Evolutionary conservation across 2,888 invertebrate genomes (phyloP), one percentile per base, ranked within the genome.

Genomic region (Apotomis turbidana): DNA sequence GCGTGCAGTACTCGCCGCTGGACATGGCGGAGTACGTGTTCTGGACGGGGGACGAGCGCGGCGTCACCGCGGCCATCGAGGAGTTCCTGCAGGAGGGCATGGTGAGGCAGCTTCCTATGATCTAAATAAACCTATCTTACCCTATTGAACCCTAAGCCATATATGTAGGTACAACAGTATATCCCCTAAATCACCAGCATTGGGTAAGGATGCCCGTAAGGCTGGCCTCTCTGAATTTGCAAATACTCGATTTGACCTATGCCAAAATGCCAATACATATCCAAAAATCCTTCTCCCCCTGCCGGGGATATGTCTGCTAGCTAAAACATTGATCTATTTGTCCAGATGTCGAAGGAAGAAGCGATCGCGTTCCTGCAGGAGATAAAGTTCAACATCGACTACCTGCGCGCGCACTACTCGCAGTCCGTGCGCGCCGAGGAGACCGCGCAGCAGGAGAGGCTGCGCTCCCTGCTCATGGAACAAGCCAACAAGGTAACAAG

Each of bases 11-110:
- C 81, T 95, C 96, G 0, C 96, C 97, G 0, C 90, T 96, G 68
- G 97, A 97, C 80, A 96, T 97, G 95, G 97, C 97, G 0, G 96
- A 97, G 82, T 97, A 97, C 79, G 95, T 97, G 3, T 96, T 96
- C 85, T 96, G 96, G 96, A 97, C 97, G 0, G 97, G 97, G 0
- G 97, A 97, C 83, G 97, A 97, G 82, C 95, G 95, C 67, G 96
- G 97, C 5, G 97, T 97, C 0, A 96, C 96, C 0, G 88, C 95
- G 5, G 96, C 97, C 10, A 95, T 97, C 36, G 96, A 97, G 82
- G 96, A 97, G 77, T 96, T 97, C 80, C 93, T 97, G 15, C 95
- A 96, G 79, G 96, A 96, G 79, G 96, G 96, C 78, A 87, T 96
- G 94, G 97, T 97, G 87, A 90, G 94, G 89, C 27, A 2, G 27